These are phyloP conservation scores for Lasioglossum pauxillum DNA, from an alignment of 2,888 invertebrate species.

Conservation along the genomic window DNA sequence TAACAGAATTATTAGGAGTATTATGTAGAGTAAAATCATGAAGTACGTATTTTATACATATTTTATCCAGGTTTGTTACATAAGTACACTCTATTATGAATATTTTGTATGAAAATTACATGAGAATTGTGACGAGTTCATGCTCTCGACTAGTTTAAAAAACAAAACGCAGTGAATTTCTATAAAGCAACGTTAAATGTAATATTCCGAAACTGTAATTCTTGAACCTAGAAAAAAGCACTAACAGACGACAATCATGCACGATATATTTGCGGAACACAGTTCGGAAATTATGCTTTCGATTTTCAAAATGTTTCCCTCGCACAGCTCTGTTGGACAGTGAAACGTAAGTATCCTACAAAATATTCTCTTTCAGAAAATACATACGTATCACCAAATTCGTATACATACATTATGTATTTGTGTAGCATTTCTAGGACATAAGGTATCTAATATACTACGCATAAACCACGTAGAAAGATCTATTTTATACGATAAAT, in stretches of 20 bases:
- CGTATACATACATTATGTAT: not conserved
- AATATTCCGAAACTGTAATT: slow-evolving; percentile 22
- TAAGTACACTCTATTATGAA: slow-evolving; percentile 44
- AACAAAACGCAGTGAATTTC: slow-evolving; percentile 43
- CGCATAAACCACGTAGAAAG: slow-evolving; percentile 4
- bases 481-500: slow-evolving; percentile 40
- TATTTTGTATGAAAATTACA: slow-evolving; percentile 60
- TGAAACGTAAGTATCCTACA: slow-evolving; percentile 51
- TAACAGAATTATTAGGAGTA: slow-evolving; percentile 40
- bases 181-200: slow-evolving; percentile 41
- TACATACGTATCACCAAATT: not conserved
- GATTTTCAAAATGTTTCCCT: slow-evolving; percentile 41
- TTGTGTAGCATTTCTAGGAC: slow-evolving; percentile 49
- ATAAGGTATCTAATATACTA: slow-evolving; percentile 7
- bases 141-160: slow-evolving; percentile 40
- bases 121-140: slow-evolving; percentile 32
- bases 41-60: slow-evolving; percentile 62
- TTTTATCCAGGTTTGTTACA: slow-evolving; percentile 56
- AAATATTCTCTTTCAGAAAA: slow-evolving; percentile 28
- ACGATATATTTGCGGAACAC: slow-evolving; percentile 28
- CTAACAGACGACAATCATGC: slow-evolving; percentile 51
- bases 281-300: slow-evolving; percentile 20
- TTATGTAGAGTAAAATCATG: slow-evolving; percentile 40
- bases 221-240: slow-evolving; percentile 24
- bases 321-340: slow-evolving; percentile 31